These are phyloP conservation scores for Dissostichus mawsoni DNA, from an alignment of 2,113 vertebrate genomes.

Conservation along the genomic window DNA sequence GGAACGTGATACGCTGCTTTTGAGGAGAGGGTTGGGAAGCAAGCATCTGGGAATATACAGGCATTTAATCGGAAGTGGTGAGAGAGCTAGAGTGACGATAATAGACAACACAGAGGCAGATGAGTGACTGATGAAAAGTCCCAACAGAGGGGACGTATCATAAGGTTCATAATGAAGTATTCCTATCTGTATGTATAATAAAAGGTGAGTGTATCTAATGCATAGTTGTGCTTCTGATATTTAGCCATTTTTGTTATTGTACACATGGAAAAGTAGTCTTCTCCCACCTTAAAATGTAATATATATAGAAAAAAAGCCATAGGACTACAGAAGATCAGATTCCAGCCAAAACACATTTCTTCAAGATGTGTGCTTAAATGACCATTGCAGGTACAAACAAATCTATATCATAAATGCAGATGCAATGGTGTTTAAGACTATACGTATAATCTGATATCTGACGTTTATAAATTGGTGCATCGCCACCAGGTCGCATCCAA, in stretches of 20 bases:
- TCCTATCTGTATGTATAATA: too few relatives aligned
- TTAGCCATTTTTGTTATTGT: too few relatives aligned
- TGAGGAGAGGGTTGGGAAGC: background rate
- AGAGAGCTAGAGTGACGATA: constrained; percentile 33
- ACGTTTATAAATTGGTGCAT: background rate
- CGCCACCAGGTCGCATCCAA: background rate
- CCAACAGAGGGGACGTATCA: constrained; percentile 15
- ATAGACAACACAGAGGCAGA: constrained; percentile 31
- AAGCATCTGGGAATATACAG: constrained; percentile 21
- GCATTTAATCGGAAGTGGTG: constrained; percentile 43
- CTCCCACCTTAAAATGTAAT: too few relatives aligned
- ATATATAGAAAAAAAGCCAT: too few relatives aligned
- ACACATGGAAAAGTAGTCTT: too few relatives aligned
- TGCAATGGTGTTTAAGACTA: too few relatives aligned
- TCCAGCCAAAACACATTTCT: too few relatives aligned
- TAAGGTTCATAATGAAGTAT: too few relatives aligned
- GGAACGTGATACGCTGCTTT: constrained; percentile 32
- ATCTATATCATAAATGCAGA: background rate
- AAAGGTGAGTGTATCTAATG: too few relatives aligned
- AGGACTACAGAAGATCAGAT: too few relatives aligned
- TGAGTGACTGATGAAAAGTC: constrained; percentile 20
- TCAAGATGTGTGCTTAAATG: too few relatives aligned
- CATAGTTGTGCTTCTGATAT: too few relatives aligned
- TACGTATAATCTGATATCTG: background rate
- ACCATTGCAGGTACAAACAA: background rate